These are phyloP conservation scores for Phlogophora meticulosa DNA, from an alignment of 2,888 invertebrate genomes.

Conservation along the genomic window DNA sequence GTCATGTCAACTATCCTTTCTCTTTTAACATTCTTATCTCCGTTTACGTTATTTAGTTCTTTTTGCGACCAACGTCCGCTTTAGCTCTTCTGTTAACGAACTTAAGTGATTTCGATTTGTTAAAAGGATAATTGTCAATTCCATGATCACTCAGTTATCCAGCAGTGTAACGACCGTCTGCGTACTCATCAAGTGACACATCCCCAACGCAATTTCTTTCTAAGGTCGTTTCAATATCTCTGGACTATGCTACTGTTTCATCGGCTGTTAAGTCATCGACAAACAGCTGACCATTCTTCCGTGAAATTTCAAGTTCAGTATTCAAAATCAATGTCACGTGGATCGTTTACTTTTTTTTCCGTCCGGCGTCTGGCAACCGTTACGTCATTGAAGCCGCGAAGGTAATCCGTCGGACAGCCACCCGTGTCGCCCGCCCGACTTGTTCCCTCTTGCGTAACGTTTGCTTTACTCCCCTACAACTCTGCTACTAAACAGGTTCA, in stretches of 20 bases:
- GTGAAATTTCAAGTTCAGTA: conserved; percentile 73
- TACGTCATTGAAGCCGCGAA: conserved; percentile 79
- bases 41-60: conserved; percentile 28
- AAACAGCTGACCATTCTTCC: conserved; percentile 64
- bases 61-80: conserved; percentile 43
- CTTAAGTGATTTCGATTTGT: conserved; percentile 64
- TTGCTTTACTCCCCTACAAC: conserved; percentile 67
- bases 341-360: conserved; percentile 68
- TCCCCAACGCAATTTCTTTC: conserved; percentile 41
- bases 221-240: conserved; percentile 44
- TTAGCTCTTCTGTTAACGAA: conserved; percentile 58
- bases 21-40: conserved; percentile 34
- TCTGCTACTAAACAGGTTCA: conserved; percentile 51
- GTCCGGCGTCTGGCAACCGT: conserved; percentile 71
- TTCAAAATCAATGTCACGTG: conserved; percentile 81
- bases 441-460: conserved; percentile 82
- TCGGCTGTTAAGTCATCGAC: conserved; percentile 46
- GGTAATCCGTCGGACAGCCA: conserved; percentile 73
- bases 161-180: conserved; percentile 51
- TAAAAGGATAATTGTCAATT: conserved; percentile 65
- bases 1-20: conserved; percentile 35
- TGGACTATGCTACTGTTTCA: conserved; percentile 32
- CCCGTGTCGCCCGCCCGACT: conserved; percentile 79
- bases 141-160: conserved; percentile 56
- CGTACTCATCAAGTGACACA: conserved; percentile 46